Percentiles rank a stretch among this genome's conserved stretches.
Evolutionary conservation across 2,888 invertebrate species (phyloP).

Genomic region (Selenia dentaria): DNA sequence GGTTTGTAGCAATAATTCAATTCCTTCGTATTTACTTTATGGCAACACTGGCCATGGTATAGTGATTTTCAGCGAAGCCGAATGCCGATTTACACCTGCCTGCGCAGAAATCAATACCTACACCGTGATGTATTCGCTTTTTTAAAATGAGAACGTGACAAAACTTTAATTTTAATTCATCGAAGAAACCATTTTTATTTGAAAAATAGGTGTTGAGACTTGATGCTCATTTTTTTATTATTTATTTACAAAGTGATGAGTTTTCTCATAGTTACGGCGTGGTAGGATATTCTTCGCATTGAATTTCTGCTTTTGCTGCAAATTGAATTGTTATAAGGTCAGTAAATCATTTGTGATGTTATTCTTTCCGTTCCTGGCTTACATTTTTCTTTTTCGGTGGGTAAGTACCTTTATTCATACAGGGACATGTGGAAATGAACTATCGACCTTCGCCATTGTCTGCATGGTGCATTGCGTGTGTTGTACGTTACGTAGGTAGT

Average conservation of each 20-base stretch:
- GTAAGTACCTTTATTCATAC: conserved; percentile 25
- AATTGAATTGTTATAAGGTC: conserved; percentile 73
- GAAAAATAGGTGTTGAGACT: conserved; percentile 76
- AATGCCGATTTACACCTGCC: too few species aligned
- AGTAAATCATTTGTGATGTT: conserved; percentile 52
- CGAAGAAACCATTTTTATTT: conserved; percentile 77
- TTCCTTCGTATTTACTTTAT: too few species aligned
- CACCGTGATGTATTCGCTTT: conserved; percentile 77
- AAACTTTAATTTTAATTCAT: conserved; percentile 76
- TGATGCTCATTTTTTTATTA: conserved; percentile 81
- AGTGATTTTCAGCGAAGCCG: too few species aligned
- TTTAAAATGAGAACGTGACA: conserved; percentile 84
- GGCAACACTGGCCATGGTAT: too few species aligned
- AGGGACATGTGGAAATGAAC: conserved; percentile 53
- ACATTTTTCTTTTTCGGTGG: conserved; percentile 7
- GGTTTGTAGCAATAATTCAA: too few species aligned
- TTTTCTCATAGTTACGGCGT: conserved; percentile 83
- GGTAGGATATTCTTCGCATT: conserved; percentile 79
- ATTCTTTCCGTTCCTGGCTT: conserved; percentile 10
- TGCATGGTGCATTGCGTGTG: conserved; percentile 84
- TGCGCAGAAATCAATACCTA: conserved; percentile 75
- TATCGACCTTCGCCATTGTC: conserved; percentile 84
- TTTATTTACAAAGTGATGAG: conserved; percentile 84
- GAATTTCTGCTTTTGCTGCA: conserved; percentile 72
- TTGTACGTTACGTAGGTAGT: conserved; percentile 40